Conservation (phyloP, 2,113 vertebrate genomes). For the Onychostruthus taczanowskii region DNA sequence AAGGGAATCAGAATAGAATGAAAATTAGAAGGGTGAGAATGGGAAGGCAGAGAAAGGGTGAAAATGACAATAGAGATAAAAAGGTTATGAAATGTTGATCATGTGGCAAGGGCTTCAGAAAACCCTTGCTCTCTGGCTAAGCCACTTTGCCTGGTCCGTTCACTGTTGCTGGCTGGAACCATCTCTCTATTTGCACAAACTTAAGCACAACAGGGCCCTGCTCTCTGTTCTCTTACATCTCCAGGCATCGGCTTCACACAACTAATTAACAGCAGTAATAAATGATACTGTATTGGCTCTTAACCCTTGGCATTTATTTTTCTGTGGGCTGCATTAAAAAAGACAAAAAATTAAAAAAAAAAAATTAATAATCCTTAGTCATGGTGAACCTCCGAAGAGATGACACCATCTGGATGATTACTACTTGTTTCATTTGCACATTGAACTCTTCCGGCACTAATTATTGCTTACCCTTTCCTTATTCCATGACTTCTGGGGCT, state of each 20-base stretch:
- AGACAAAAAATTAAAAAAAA: background rate
- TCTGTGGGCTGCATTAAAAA: conserved; percentile 3
- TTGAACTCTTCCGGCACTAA: conserved; percentile 66
- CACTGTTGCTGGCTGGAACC: background rate
- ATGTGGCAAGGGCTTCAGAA: background rate
- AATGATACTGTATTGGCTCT: conserved; percentile 1
- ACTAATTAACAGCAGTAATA: conserved; percentile 47
- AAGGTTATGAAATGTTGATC: background rate
- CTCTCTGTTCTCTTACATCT: background rate
- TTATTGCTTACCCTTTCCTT: conserved; percentile 66
- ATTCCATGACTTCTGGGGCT: conserved; percentile 61
- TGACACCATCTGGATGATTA: conserved; percentile 68
- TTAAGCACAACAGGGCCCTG: background rate
- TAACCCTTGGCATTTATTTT: conserved; percentile 42
- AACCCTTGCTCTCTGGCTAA: background rate
- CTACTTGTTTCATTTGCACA: conserved; percentile 59
- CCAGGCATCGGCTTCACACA: background rate
- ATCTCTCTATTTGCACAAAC: background rate
- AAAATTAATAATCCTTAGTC: conserved; percentile 49
- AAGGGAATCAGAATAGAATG: background rate
- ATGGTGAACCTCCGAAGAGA: conserved; percentile 26
- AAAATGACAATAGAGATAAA: background rate
- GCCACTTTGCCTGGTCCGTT: background rate
- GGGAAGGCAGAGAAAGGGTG: background rate
- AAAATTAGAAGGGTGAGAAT: background rate